Percentiles rank a stretch among this genome's conserved stretches.
Evolutionary conservation across 2,888 invertebrate species (phyloP).

Genomic region (Epirrita christyi): DNA sequence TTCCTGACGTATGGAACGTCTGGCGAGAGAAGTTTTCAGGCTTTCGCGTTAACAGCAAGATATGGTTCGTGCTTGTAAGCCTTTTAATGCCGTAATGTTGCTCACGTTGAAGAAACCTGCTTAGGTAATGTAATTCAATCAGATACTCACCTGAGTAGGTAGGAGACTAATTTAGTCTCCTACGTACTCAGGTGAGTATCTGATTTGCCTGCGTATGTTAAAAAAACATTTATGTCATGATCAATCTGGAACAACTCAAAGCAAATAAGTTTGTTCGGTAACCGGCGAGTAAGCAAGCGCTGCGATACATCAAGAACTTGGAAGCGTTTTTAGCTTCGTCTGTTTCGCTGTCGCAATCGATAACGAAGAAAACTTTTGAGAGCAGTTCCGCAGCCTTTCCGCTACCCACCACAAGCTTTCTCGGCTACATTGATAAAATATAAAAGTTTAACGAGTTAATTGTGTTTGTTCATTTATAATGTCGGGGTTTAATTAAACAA

Average conservation of each 20-base stretch:
- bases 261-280: no score
- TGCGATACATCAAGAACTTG: not conserved
- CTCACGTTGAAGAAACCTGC: no score
- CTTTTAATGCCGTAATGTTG: no score
- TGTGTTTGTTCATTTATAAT: conserved; percentile 50
- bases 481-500: conserved; percentile 55
- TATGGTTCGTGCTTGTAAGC: not conserved
- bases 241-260: no score
- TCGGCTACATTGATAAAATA: conserved; percentile 41
- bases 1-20: conserved; percentile 43
- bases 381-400: conserved; percentile 15
- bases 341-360: conserved; percentile 17
- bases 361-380: conserved; percentile 24
- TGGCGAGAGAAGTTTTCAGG: conserved; percentile 16
- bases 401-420: conserved; percentile 17
- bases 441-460: conserved; percentile 52
- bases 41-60: not conserved
- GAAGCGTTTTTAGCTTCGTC: conserved; percentile 1
- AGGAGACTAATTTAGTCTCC: no score
- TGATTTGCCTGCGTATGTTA: no score
- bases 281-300: not conserved
- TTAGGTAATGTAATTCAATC: no score
- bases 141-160: no score
- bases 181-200: no score
- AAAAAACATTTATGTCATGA: no score